Conservation (phyloP, 1,140 invertebrate genomes). For the Phthorimaea operculella region DNA sequence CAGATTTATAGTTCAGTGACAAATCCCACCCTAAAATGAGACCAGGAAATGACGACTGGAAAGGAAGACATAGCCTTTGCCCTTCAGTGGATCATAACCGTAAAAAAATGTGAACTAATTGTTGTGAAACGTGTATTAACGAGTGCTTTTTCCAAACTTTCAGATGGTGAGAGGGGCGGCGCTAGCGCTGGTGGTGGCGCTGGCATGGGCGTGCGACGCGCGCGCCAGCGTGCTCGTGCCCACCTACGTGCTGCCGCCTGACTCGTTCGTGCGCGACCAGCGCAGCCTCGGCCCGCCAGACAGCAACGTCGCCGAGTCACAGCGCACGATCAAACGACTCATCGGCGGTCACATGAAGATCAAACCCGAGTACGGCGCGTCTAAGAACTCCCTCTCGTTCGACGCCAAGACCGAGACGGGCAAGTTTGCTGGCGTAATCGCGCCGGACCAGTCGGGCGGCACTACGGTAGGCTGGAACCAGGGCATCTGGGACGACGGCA, state of each 20-base stretch:
- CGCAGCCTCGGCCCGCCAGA: slow-evolving; percentile 49
- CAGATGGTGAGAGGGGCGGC: slow-evolving; percentile 66
- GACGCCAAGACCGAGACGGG: slow-evolving; percentile 50
- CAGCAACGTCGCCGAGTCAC: slow-evolving; percentile 45
- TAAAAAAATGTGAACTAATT: slow-evolving; percentile 13
- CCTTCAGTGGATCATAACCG: neutral
- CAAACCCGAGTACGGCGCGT: slow-evolving; percentile 41
- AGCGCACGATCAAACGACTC: slow-evolving; percentile 69
- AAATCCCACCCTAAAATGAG: no score
- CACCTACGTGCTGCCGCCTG: slow-evolving; percentile 64
- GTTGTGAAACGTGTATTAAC: slow-evolving; percentile 29
- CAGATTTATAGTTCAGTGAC: slow-evolving; percentile 17
- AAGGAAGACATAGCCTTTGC: no score
- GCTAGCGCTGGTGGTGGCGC: slow-evolving; percentile 57
- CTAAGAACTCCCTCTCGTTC: slow-evolving; percentile 55
- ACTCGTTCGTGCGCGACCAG: slow-evolving; percentile 64
- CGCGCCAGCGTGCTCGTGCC: slow-evolving; percentile 62
- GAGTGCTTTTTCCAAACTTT: slow-evolving; percentile 53
- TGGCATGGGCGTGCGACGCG: slow-evolving; percentile 47
- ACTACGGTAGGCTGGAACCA: slow-evolving; percentile 64
- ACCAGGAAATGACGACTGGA: no score
- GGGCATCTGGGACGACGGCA: slow-evolving; percentile 73
- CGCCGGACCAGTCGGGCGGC: slow-evolving; percentile 58
- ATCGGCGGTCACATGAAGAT: slow-evolving; percentile 73
- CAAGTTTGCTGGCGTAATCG: slow-evolving; percentile 57